A percentile compares a stretch with the other conserved stretches of the same genome.
These are phyloP conservation scores for Cynodonichthys magdalenae DNA, from an alignment of 2,797 vertebrate genomes.

Conservation along the genomic window DNA sequence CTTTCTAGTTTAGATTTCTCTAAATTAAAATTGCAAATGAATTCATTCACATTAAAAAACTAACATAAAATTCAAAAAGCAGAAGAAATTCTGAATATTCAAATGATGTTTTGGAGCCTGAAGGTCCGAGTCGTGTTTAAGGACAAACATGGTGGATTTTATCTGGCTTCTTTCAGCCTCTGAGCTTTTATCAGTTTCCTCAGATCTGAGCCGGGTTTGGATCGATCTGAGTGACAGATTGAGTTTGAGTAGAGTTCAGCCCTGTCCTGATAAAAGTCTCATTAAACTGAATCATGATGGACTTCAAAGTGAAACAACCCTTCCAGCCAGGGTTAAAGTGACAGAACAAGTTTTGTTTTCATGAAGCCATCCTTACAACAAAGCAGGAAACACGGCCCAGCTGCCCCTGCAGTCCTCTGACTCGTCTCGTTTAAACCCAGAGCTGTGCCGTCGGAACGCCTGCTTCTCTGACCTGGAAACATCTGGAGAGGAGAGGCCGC, in stretches of 20 bases:
- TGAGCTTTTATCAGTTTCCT: constrained; percentile 58
- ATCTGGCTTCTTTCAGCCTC: constrained; percentile 28
- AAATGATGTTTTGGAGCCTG: background rate
- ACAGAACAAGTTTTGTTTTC: constrained; percentile 24
- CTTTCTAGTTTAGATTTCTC: constrained; percentile 1
- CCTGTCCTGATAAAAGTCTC: too few relatives aligned
- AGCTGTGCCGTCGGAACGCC: constrained; percentile 16
- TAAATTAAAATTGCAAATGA: too few relatives aligned
- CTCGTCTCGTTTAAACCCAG: constrained; percentile 13
- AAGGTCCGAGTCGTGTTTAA: constrained; percentile 32
- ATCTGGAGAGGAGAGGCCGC: constrained; percentile 56
- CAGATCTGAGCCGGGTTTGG: constrained; percentile 41
- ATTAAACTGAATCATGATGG: background rate
- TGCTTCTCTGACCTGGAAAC: constrained; percentile 71
- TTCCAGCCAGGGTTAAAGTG: constrained; percentile 9
- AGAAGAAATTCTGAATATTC: too few relatives aligned
- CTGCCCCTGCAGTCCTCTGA: constrained; percentile 7
- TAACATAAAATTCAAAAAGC: too few relatives aligned
- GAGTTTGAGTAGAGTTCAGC: background rate
- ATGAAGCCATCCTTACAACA: constrained; percentile 18
- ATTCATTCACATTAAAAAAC: too few relatives aligned
- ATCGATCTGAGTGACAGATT: constrained; percentile 49
- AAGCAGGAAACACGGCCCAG: constrained; percentile 42
- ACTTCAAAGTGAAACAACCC: background rate
- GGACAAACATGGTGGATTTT: constrained; percentile 42